Evolutionary conservation across 2,888 invertebrate genomes (phyloP).

Genomic region (Ethmia dodecea): DNA sequence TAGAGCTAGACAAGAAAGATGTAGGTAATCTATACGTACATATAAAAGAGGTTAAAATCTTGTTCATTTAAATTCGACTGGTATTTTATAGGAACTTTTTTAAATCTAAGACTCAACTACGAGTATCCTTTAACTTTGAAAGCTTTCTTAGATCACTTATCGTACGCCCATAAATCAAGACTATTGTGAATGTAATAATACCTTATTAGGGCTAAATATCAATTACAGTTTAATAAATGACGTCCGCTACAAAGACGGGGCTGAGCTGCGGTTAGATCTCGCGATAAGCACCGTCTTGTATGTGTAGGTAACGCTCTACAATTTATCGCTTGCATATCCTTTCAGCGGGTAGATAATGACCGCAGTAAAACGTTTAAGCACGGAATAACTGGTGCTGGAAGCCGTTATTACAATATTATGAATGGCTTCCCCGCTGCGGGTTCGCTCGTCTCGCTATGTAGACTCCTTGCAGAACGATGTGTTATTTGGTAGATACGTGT

Average conservation of each 20-base stretch:
- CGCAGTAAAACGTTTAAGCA: slow-evolving; percentile 77
- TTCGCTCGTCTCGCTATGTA: slow-evolving; percentile 5
- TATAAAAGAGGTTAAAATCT: too few species aligned
- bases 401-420: slow-evolving; percentile 77
- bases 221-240: slow-evolving; percentile 42
- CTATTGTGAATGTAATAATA: too few species aligned
- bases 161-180: too few species aligned
- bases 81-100: too few species aligned
- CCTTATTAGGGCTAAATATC: too few species aligned
- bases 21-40: too few species aligned
- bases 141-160: too few species aligned
- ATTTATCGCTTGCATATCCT: slow-evolving; percentile 77
- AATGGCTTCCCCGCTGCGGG: slow-evolving; percentile 59
- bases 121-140: too few species aligned
- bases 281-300: slow-evolving; percentile 40
- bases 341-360: slow-evolving; percentile 77
- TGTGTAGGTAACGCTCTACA: slow-evolving; percentile 55
- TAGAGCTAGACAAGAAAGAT: too few species aligned
- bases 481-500: background rate
- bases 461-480: slow-evolving; percentile 4
- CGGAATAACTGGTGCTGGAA: slow-evolving; percentile 73
- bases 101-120: too few species aligned
- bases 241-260: slow-evolving; percentile 37
- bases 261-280: slow-evolving; percentile 39
- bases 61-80: too few species aligned